Evolutionary conservation across 2,888 invertebrate species (phyloP).

Genomic region (Drosophila anomalata): DNA sequence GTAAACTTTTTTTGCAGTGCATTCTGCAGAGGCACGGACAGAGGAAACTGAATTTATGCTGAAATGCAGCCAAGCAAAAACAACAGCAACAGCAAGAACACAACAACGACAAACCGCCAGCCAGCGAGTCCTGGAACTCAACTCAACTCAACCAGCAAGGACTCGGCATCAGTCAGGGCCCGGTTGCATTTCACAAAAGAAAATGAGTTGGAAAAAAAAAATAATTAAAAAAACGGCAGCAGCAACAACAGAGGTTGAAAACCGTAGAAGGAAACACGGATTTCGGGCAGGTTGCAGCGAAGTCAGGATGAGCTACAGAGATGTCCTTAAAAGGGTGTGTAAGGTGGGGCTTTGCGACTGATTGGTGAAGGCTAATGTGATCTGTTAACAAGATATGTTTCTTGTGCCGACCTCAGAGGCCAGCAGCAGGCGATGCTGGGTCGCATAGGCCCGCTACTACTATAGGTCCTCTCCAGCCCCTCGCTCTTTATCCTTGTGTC

Average conservation of each 20-base stretch:
- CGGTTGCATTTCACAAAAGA: constrained; percentile 72
- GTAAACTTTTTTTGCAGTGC: constrained; percentile 10
- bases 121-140: constrained; percentile 63
- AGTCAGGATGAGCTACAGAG: constrained; percentile 13
- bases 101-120: constrained; percentile 44
- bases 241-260: constrained; percentile 30
- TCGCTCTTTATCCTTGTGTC: not conserved
- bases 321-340: not conserved
- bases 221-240: constrained; percentile 61
- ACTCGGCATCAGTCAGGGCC: constrained; percentile 36
- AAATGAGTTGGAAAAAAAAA: constrained; percentile 81
- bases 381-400: too few species aligned
- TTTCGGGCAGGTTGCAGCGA: constrained; percentile 16
- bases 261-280: constrained; percentile 1
- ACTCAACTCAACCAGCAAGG: constrained; percentile 43
- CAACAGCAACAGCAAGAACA: constrained; percentile 49
- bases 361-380: too few species aligned
- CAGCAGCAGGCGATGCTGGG: not conserved
- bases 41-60: constrained; percentile 82
- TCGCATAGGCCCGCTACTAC: too few species aligned
- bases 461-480: not conserved
- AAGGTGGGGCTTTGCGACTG: too few species aligned
- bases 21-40: constrained; percentile 36
- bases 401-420: too few species aligned
- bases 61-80: constrained; percentile 74